Conservation (phyloP, 2,113 vertebrate species). For the Malurus cyaneus region DNA sequence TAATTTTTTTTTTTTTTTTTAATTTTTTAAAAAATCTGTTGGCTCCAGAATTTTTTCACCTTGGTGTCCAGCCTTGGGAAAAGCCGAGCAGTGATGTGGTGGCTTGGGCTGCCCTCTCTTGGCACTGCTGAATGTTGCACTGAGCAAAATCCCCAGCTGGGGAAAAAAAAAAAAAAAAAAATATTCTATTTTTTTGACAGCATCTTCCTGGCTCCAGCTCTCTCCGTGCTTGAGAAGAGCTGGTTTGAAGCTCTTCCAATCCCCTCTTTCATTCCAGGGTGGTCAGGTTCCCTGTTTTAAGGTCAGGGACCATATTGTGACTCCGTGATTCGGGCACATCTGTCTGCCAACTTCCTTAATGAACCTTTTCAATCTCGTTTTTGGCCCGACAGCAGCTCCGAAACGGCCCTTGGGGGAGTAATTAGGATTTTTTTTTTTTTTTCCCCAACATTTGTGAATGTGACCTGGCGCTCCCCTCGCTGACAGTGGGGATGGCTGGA, state of each 20-base stretch:
- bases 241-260: background rate
- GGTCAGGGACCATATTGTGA: background rate
- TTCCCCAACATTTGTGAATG: background rate
- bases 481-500: background rate
- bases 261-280: rapidly evolving
- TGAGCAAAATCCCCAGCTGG: background rate
- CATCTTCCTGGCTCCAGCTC: background rate
- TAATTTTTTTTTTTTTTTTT: too few relatives aligned
- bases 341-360: background rate
- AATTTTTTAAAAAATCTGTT: too few relatives aligned
- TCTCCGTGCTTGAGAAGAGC: background rate
- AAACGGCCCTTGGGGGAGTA: background rate
- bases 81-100: background rate
- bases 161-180: too few relatives aligned
- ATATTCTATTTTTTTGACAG: background rate
- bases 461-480: background rate
- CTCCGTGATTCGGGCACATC: background rate
- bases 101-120: slow-evolving; percentile 64
- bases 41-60: too few relatives aligned
- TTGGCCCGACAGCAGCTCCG: background rate
- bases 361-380: background rate
- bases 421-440: background rate
- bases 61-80: rapidly evolving
- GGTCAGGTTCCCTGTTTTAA: background rate
- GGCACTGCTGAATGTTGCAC: background rate